phyloP scores from a whole-genome alignment of 2,888 invertebrate genomes.

The Augiades crinisus region DNA sequence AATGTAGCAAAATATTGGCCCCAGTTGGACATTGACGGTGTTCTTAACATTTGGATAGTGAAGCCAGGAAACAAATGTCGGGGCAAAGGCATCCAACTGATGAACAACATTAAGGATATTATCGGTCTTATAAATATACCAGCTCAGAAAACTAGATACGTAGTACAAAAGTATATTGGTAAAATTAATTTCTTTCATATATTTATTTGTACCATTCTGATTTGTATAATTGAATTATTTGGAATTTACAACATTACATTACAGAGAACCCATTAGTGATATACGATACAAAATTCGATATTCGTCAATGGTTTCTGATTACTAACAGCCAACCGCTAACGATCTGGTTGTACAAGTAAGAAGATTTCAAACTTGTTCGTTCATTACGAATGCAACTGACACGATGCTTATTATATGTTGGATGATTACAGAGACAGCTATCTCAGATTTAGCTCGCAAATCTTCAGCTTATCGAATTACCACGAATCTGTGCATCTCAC shows the following conservation, averaged over 20 bases:
- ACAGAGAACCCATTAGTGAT: slow-evolving; percentile 93
- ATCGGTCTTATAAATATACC: slow-evolving; percentile 86
- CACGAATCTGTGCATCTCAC: slow-evolving; percentile 96
- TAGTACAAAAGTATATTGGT: slow-evolving; percentile 98
- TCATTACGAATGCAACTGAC: background rate
- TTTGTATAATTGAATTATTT: background rate
- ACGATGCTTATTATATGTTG: slow-evolving; percentile 3
- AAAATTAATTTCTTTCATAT: slow-evolving; percentile 32
- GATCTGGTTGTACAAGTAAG: slow-evolving; percentile 95
- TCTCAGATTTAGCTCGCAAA: slow-evolving; percentile 94
- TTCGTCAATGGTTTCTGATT: slow-evolving; percentile 96
- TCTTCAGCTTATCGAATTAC: slow-evolving; percentile 91
- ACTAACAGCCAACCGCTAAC: slow-evolving; percentile 95
- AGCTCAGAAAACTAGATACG: slow-evolving; percentile 88
- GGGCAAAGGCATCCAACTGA: slow-evolving; percentile 93
- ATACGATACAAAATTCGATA: slow-evolving; percentile 96
- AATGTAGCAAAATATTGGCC: slow-evolving; percentile 89
- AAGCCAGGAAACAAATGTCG: slow-evolving; percentile 97
- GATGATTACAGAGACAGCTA: slow-evolving; percentile 88
- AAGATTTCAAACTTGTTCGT: slow-evolving; percentile 4
- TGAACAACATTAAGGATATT: slow-evolving; percentile 93
- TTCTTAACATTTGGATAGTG: slow-evolving; percentile 95
- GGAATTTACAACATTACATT: slow-evolving; percentile 41
- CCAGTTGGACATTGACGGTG: slow-evolving; percentile 92
- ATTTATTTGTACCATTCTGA: too few relatives aligned